Base-by-base conservation (phyloP, 2,797 vertebrate genomes). In the Amazona finschi region DNA sequence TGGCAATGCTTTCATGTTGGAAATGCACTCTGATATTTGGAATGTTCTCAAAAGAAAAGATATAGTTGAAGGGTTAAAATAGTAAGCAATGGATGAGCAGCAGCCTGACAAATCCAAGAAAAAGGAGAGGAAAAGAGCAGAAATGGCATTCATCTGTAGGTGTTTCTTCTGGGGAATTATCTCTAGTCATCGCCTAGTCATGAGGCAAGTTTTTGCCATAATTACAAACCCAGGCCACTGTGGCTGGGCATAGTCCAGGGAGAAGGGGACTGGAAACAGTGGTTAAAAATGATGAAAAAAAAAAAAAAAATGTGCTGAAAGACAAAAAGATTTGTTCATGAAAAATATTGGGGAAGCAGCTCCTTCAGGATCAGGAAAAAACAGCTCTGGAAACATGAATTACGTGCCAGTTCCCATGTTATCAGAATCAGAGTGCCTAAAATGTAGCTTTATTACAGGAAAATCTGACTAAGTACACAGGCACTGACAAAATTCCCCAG, bases 101-200 rank as follows among this genome's bases (percentile, higher is more conserved):
- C 61, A 79, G 71, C 64, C 44, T 92, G 89, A 97, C 43, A 73
- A 91, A 77, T 58, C 62, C 30, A 50, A 94, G 89, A 18, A 83
- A 93, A 83, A 92, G 46, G 46, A 78, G 76, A 87, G 39, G 53
- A 85, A 92, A 93, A 93, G 66, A 84, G 72, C 55, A 94, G 91
- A 94, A 95, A 90, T 81, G 82, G 89, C 90, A 93, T 95, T 95
- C 73, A 94, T 72, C 76, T 90, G 72, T 94, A 93, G 76, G 92
- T 96, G 92, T 95, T 96, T 95, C 93, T 97, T 95, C 87, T 91
- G 86, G 92, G 93, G 94, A 93, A 93, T 97, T 92, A 85, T 80
- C 90, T 95, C 89, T 75, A 95, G 92, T 96, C 89, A 95, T 92
- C 75, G 11, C 92, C 94, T 92, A 94, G 92, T 93, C 92, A 95